Evolutionary conservation across 2,113 vertebrate species (phyloP).

Genomic region (Hypanus sabinus): DNA sequence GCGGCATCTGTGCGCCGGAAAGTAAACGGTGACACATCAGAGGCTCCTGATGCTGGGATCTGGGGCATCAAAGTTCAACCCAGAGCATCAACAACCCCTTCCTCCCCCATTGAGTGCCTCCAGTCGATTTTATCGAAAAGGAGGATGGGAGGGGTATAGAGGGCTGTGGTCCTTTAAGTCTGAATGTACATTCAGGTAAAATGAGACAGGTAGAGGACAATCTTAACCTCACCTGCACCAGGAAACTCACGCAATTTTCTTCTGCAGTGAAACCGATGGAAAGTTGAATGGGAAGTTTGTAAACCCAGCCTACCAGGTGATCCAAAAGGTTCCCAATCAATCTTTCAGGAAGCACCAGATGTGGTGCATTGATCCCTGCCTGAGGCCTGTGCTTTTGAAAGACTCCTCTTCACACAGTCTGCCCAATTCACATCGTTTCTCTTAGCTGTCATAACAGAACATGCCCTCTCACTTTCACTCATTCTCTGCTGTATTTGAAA

Average conservation of each 20-base stretch:
- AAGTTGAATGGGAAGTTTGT: background rate
- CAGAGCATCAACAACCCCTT: too few relatives aligned
- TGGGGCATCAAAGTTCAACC: too few relatives aligned
- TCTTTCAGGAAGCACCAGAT: background rate
- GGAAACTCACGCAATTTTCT: background rate
- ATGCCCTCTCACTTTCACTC: background rate
- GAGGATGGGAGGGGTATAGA: too few relatives aligned
- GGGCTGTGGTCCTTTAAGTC: too few relatives aligned
- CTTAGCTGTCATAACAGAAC: background rate
- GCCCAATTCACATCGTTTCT: background rate
- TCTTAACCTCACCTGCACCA: background rate
- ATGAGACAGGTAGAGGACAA: background rate
- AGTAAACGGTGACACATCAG: too few relatives aligned
- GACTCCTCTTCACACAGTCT: background rate
- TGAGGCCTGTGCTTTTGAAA: background rate
- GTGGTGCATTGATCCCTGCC: background rate
- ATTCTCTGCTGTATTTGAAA: background rate
- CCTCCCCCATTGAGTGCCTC: too few relatives aligned
- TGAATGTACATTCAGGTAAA: background rate
- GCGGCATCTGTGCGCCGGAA: too few relatives aligned
- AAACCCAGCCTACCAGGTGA: background rate
- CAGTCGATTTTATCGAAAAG: too few relatives aligned
- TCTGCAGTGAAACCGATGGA: background rate
- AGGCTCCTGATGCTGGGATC: too few relatives aligned
- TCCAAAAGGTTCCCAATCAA: background rate